Conservation (phyloP, 2,113 vertebrate species). For the Phrynosoma platyrhinos region DNA sequence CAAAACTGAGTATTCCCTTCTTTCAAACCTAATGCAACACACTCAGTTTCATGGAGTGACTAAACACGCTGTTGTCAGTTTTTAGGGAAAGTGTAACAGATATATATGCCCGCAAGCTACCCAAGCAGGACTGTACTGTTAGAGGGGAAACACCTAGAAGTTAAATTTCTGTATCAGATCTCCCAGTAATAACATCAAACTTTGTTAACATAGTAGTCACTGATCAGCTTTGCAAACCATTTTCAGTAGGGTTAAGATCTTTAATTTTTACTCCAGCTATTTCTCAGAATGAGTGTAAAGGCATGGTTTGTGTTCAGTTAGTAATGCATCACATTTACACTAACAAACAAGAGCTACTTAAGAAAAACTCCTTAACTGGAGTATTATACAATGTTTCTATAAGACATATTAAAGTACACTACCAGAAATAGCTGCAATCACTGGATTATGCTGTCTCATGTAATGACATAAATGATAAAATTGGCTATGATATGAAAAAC, state of each 20-base stretch:
- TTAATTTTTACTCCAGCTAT: not conserved
- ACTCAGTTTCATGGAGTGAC: not conserved
- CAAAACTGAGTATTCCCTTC: slow-evolving; percentile 19
- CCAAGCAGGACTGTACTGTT: not conserved
- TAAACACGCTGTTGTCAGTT: slow-evolving; percentile 5
- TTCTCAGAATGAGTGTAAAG: not conserved
- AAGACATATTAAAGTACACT: slow-evolving; percentile 25
- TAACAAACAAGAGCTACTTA: slow-evolving; percentile 9
- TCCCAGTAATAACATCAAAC: not conserved
- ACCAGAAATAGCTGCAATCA: slow-evolving; percentile 15
- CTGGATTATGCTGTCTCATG: slow-evolving; percentile 1
- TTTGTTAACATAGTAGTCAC: not conserved
- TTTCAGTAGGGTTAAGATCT: not conserved
- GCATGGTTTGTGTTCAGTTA: not conserved
- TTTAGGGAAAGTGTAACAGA: not conserved
- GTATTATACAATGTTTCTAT: slow-evolving; percentile 21
- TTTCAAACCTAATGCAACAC: not conserved
- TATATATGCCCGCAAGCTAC: not conserved
- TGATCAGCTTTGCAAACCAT: not conserved
- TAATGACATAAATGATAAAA: slow-evolving; percentile 36
- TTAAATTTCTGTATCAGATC: not conserved
- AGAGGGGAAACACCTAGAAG: too few species aligned
- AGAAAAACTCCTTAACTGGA: slow-evolving; percentile 16
- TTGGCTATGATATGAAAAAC: slow-evolving; percentile 30
- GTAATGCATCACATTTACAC: not conserved